Conservation (phyloP, 2,797 vertebrate genomes). For the Aulostomus chinensis region DNA sequence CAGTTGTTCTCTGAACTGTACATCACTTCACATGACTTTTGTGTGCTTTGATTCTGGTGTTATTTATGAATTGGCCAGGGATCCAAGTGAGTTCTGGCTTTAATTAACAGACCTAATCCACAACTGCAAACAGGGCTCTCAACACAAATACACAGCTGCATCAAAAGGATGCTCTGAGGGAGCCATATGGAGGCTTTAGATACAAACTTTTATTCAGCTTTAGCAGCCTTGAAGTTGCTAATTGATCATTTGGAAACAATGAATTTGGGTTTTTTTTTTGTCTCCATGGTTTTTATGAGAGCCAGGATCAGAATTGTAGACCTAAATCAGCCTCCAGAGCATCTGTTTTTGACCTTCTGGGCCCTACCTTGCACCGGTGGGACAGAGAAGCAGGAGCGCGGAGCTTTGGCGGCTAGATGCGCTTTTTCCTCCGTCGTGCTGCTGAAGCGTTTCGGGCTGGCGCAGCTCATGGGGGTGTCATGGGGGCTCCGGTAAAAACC, state of each 20-base stretch:
- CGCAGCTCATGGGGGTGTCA: slow-evolving; percentile 54
- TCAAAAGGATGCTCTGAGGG: slow-evolving; percentile 34
- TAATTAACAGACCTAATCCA: slow-evolving; percentile 59
- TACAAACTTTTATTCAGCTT: slow-evolving; percentile 12
- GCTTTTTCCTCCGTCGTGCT: slow-evolving; percentile 58
- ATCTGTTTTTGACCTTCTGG: not conserved
- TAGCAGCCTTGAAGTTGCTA: slow-evolving; percentile 11
- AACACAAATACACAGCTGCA: slow-evolving; percentile 37
- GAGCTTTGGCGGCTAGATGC: slow-evolving; percentile 66
- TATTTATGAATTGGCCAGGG: slow-evolving; percentile 60
- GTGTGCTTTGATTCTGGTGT: slow-evolving; percentile 54
- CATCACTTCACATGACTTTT: slow-evolving; percentile 43
- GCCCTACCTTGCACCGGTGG: slow-evolving; percentile 71
- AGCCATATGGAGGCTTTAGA: slow-evolving; percentile 30
- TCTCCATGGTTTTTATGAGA: too few relatives aligned
- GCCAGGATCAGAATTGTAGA: too few relatives aligned
- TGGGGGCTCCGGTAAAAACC: slow-evolving; percentile 64
- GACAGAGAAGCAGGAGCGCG: slow-evolving; percentile 63
- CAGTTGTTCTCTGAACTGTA: slow-evolving; percentile 14
- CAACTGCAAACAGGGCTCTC: slow-evolving; percentile 51
- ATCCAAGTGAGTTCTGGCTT: slow-evolving; percentile 50
- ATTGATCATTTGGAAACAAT: slow-evolving; percentile 4
- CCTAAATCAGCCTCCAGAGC: not conserved
- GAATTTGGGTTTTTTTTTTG: too few relatives aligned
- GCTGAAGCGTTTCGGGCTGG: slow-evolving; percentile 54